Percentiles rank a stretch among this genome's conserved stretches.
Conservation (phyloP, 2,888 invertebrate genomes). For the Tetramorium bicarinatum region DNA sequence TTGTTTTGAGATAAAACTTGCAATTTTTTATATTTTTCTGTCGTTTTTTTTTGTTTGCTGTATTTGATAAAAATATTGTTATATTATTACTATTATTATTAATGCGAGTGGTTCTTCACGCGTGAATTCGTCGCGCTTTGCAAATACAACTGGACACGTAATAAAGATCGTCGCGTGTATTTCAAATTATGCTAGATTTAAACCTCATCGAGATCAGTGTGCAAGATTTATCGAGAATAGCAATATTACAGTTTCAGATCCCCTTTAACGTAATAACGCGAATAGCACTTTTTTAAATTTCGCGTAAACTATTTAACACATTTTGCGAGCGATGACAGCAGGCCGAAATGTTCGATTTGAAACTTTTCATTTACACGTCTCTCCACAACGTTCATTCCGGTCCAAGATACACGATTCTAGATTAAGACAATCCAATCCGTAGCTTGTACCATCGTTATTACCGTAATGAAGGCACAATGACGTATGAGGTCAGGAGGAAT, state of each 20-base stretch:
- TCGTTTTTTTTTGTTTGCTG: constrained; percentile 22
- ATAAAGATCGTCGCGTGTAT: constrained; percentile 15
- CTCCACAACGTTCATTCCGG: constrained; percentile 59
- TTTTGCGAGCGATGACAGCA: constrained; percentile 31
- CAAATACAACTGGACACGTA: constrained; percentile 14
- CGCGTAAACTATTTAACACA: constrained; percentile 33
- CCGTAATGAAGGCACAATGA: constrained; percentile 48
- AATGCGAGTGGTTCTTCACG: constrained; percentile 39
- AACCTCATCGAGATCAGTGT: constrained; percentile 40
- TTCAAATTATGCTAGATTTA: constrained; percentile 32
- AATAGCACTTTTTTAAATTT: constrained; percentile 36
- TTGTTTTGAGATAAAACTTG: not conserved
- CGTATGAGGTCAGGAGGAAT: constrained; percentile 30
- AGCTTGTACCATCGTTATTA: constrained; percentile 60
- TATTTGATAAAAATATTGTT: constrained; percentile 20
- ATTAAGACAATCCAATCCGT: constrained; percentile 73
- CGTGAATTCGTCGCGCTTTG: constrained; percentile 12
- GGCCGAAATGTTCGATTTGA: constrained; percentile 31
- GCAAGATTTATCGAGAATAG: constrained; percentile 45
- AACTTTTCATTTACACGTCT: constrained; percentile 24
- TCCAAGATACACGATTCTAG: constrained; percentile 69
- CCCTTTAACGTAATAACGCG: constrained; percentile 30
- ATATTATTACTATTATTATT: constrained; percentile 20
- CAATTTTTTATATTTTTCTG: not conserved
- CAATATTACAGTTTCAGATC: constrained; percentile 34